Evolutionary conservation across 37 sponge, comb jelly and placozoan genomes (phyloP), one percentile per base, ranked within the genome.

Genomic region (Axinella damicornis): DNA sequence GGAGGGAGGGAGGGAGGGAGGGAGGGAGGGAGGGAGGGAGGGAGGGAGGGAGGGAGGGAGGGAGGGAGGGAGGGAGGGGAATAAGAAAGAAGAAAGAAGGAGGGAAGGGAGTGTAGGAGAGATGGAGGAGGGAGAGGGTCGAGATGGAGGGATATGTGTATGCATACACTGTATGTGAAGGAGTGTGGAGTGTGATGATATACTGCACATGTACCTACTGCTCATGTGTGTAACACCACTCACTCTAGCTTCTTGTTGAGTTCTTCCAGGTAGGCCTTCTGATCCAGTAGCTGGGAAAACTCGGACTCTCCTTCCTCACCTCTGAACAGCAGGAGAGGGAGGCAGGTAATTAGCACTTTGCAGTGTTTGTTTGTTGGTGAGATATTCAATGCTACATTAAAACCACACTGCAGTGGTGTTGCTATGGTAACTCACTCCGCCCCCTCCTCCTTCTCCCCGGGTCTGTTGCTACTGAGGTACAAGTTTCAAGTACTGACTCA

Each of bases 191-290:
- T n/a, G n/a, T n/a, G n/a, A n/a, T n/a, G n/a, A n/a, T n/a, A n/a
- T n/a, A n/a, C n/a, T n/a, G n/a, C n/a, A n/a, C n/a, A n/a, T n/a
- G n/a, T n/a, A n/a, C n/a, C n/a, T n/a, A n/a, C n/a, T n/a, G n/a
- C n/a, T n/a, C n/a, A n/a, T n/a, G n/a, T n/a, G n/a, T n/a, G n/a
- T n/a, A n/a, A n/a, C n/a, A n/a, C n/a, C 46, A 46, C 46, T 46
- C 9, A 46, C 96, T 90, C 85, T 37, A 98, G 83, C 39, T 96
- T 98, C 67, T 78, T 93, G 72, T 98, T 98, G 28, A 89, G 69
- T 79, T 98, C 99, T 74, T 98, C 99, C 18, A 98, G 77, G 59
- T 96, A 98, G 30, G 95, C 94, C 87, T 98, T 98, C 87, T 98
- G 99, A 74, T 98, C 99, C 73, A 98, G 69, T 55, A 98, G 72